These are phyloP conservation scores for Semaprochilodus insignis DNA, from an alignment of 2,797 vertebrate species.

Conservation along the genomic window DNA sequence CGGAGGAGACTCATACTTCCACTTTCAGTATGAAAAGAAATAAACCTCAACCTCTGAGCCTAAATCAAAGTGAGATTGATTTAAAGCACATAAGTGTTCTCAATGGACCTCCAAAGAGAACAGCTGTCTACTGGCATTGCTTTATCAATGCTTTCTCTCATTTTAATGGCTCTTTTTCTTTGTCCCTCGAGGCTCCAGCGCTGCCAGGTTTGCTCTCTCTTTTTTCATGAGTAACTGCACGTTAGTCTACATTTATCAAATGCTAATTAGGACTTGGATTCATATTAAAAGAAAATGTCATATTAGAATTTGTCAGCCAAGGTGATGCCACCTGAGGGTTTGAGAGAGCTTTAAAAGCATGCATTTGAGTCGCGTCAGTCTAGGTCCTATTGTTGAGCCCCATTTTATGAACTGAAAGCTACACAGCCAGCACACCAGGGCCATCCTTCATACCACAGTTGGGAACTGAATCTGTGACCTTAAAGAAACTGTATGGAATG, in stretches of 20 bases:
- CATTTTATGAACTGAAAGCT: background rate
- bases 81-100: background rate
- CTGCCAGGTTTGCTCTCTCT: conserved; percentile 13
- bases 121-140: background rate
- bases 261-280: conserved; percentile 38
- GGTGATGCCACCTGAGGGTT: conserved; percentile 26
- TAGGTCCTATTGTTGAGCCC: background rate
- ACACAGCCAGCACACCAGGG: background rate
- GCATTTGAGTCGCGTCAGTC: background rate
- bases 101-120: background rate
- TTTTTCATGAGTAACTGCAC: background rate
- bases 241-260: conserved; percentile 36
- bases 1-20: no score
- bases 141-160: background rate
- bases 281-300: conserved; percentile 34
- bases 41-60: background rate
- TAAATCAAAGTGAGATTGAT: conserved; percentile 4
- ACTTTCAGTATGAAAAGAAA: background rate
- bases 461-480: background rate
- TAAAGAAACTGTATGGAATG: no score
- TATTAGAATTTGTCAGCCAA: conserved; percentile 11
- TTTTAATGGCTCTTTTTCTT: conserved; percentile 17
- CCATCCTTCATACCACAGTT: background rate
- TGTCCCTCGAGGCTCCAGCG: conserved; percentile 11
- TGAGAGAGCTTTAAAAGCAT: conserved; percentile 28